Evolutionary conservation across 2,113 vertebrate genomes (phyloP).

Genomic region (Cromileptes altivelis): DNA sequence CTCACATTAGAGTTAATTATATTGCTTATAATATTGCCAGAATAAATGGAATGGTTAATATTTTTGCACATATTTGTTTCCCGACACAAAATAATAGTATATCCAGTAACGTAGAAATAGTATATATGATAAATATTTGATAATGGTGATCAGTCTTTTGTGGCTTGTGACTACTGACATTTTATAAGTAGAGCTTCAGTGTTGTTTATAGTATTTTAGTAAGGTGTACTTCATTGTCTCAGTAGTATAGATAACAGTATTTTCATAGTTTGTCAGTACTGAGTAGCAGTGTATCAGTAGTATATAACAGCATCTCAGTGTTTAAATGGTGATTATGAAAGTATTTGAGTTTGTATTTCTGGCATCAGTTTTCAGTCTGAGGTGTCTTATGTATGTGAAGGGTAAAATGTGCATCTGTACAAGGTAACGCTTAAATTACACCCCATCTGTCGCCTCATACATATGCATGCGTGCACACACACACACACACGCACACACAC

Average conservation of each 20-base stretch:
- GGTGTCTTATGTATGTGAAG: slow-evolving; percentile 19
- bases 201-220: too few species aligned
- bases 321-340: background rate
- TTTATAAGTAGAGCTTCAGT: background rate
- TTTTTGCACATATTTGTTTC: background rate
- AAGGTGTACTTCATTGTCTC: background rate
- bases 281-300: background rate
- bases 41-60: background rate
- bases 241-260: background rate
- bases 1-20: background rate
- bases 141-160: background rate
- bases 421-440: slow-evolving; percentile 65
- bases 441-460: slow-evolving; percentile 65
- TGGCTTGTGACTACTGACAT: background rate
- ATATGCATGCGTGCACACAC: slow-evolving; percentile 62
- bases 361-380: slow-evolving; percentile 14
- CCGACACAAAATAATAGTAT: background rate
- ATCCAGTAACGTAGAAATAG: background rate
- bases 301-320: background rate
- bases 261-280: background rate
- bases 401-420: slow-evolving; percentile 56
- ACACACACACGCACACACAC: slow-evolving; percentile 22
- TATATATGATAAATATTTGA: background rate
- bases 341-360: background rate
- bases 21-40: background rate